Evolutionary conservation across 2,113 vertebrate species (phyloP).

Genomic region (Ornithorhynchus anatinus): DNA sequence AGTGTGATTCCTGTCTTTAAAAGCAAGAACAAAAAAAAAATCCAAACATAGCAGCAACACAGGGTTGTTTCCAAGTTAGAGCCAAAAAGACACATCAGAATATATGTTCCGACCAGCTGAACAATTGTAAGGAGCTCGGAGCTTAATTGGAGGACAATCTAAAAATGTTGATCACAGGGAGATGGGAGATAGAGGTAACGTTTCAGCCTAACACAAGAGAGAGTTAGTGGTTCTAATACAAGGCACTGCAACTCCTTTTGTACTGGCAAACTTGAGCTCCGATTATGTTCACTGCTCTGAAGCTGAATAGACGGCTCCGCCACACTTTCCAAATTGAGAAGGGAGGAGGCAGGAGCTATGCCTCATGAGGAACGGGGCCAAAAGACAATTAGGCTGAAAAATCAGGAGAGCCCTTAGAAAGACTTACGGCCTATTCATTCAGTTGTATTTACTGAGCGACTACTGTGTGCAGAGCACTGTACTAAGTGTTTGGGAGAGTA

Average conservation of each 20-base stretch:
- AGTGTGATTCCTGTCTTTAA: conserved; percentile 1
- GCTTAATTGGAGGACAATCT: conserved; percentile 54
- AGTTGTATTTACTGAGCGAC: no score
- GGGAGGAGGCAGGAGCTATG: conserved; percentile 10
- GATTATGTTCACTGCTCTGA: conserved; percentile 64
- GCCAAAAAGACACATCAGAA: conserved; percentile 48
- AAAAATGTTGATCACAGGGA: conserved; percentile 59
- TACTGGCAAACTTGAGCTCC: conserved; percentile 51
- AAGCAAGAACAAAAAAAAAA: conserved; percentile 25
- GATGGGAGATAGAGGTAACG: conserved; percentile 61
- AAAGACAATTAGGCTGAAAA: conserved; percentile 56
- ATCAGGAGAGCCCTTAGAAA: conserved; percentile 56
- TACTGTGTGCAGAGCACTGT: no score
- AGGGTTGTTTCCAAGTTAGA: conserved; percentile 37
- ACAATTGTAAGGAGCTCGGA: conserved; percentile 40
- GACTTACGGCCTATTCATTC: conserved; percentile 37
- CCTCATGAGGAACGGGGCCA: conserved; percentile 53
- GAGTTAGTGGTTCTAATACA: conserved; percentile 59
- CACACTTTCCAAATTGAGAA: conserved; percentile 59
- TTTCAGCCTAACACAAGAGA: conserved; percentile 55
- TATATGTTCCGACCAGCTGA: conserved; percentile 38
- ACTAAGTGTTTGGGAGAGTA: no score
- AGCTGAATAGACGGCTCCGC: conserved; percentile 60
- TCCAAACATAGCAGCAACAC: background rate
- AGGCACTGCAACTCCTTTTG: conserved; percentile 57